Evolutionary conservation across 1,140 invertebrate species (phyloP).

Genomic region (Trachymyrmex septentrionalis): DNA sequence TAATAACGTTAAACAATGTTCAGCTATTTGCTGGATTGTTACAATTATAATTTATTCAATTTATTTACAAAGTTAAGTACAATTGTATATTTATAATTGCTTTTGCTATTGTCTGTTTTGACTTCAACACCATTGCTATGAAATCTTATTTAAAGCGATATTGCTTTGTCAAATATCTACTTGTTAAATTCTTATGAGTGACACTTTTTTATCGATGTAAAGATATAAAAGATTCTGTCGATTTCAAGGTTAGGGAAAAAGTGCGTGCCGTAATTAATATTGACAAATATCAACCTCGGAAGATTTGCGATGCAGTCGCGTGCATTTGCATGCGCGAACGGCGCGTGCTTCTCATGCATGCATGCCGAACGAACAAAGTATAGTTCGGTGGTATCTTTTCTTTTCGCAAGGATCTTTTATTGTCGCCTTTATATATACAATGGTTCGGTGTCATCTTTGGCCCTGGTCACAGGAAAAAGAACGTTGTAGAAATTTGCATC

Average conservation of each 20-base stretch:
- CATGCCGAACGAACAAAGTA: background rate
- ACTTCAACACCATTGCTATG: too few species aligned
- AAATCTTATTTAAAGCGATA: background rate
- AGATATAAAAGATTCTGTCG: background rate
- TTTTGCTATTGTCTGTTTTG: too few species aligned
- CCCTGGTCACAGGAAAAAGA: constrained; percentile 19
- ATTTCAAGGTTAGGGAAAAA: background rate
- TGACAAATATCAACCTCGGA: constrained; percentile 29
- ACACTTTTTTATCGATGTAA: background rate
- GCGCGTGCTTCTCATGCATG: background rate
- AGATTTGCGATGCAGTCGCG: background rate
- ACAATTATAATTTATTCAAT: too few species aligned
- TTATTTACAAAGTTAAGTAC: too few species aligned
- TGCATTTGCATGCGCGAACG: constrained; percentile 16
- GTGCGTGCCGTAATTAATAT: constrained; percentile 19
- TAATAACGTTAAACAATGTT: too few species aligned
- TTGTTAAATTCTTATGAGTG: background rate
- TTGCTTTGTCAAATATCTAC: background rate
- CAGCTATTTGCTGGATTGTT: too few species aligned
- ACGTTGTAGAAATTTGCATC: constrained; percentile 2
- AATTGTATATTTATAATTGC: too few species aligned
- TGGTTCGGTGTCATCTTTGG: constrained; percentile 27
- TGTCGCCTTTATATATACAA: constrained; percentile 21
- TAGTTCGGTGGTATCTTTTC: constrained; percentile 28
- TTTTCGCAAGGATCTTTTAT: constrained; percentile 41